Evolutionary conservation across 1,140 invertebrate genomes (phyloP), one percentile per base, ranked within the genome.

Genomic region (Eubasilissa regina): DNA sequence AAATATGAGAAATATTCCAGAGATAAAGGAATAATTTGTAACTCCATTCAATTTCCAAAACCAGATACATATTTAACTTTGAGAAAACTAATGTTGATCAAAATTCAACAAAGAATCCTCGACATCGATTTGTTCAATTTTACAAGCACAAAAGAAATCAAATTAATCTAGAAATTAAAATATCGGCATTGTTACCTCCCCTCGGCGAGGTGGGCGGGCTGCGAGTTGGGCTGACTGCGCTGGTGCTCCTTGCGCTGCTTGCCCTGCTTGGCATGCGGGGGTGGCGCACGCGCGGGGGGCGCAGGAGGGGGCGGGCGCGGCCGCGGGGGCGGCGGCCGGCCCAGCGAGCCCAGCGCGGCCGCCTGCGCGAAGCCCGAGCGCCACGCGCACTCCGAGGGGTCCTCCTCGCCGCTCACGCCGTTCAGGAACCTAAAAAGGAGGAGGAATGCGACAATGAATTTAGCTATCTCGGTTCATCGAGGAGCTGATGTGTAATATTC

Each of bases 271-370:
- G 76, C 73, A 3, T 45, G 60, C 47, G 19, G 66, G 55, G 81
- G 64, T 70, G 80, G 53, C 73, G 76, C n/a, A 76, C 75, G 60
- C 83, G 83, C 80, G 35, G 84, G 68, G 58, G 85, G 84, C 12
- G 87, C 80, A 66, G 85, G 86, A 56, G 86, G 84, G 53, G 87
- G 88, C 84, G 85, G 85, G 58, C 87, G 86, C 84, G 86, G 83
- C 13, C 85, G 86, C 74, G 86, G 85, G 48, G 86, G 86, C 77
- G 85, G 84, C 77, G 86, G 77, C n/a, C 60, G 70, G 4, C 75
- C 78, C 64, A 80, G 66, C n/a, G 81, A 81, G n/a, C 78, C 82
- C 13, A 83, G 70, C 3, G 78, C 77, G 3, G 87, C 25, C 80
- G 85, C 81, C 84, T 72, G 73, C 25, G 77, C 66, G 25, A 83